phyloP scores from a whole-genome alignment of 2,113 vertebrate genomes.

The Polypterus senegalus region DNA sequence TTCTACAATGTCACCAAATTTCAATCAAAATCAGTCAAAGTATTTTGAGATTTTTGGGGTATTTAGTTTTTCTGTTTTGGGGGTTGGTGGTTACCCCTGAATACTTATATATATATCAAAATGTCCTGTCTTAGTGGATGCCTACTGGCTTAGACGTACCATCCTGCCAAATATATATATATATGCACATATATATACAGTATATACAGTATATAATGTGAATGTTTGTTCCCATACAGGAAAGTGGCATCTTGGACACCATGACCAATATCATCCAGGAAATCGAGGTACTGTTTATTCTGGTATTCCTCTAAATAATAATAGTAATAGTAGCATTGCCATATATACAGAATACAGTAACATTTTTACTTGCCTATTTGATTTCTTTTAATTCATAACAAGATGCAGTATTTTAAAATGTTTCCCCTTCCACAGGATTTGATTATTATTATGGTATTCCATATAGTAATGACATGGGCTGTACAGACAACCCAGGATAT shows the following conservation, averaged over 20 bases:
- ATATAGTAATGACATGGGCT: constrained; percentile 96
- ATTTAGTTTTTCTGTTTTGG: too few species aligned
- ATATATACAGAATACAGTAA: not conserved
- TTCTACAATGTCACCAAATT: too few species aligned
- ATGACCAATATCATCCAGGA: constrained; percentile 58
- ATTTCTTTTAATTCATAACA: not conserved
- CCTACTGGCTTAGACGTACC: too few species aligned
- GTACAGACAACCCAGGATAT: constrained; percentile 72
- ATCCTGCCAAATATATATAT: too few species aligned
- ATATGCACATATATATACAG: too few species aligned
- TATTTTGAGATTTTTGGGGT: too few species aligned
- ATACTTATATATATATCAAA: too few species aligned
- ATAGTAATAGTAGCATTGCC: not conserved
- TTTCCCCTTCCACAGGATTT: constrained; percentile 59
- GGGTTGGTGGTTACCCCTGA: too few species aligned
- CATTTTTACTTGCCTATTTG: not conserved
- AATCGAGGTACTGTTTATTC: constrained; percentile 55
- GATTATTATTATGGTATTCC: constrained; percentile 85
- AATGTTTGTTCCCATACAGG: constrained; percentile 44
- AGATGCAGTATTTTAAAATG: constrained; percentile 2
- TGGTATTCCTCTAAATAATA: too few species aligned
- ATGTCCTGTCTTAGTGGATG: too few species aligned
- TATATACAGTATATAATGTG: too few species aligned
- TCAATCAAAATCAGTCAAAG: too few species aligned
- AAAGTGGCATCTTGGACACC: constrained; percentile 95